Conservation (phyloP, 2,888 invertebrate genomes). For the Sesia apiformis region DNA sequence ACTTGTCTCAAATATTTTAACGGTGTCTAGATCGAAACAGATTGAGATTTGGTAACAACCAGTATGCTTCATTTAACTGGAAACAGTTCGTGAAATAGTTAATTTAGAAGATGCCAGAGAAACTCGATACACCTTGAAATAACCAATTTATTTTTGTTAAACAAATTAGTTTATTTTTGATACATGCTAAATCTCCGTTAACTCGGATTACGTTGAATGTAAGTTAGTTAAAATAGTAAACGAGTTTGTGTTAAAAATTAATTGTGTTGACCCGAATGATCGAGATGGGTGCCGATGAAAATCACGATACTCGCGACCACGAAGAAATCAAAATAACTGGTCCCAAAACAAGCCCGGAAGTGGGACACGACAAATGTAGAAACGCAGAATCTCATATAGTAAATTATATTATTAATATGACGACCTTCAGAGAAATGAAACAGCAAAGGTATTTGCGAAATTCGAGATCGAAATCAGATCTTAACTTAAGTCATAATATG, state of each 20-base stretch:
- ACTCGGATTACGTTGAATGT: not conserved
- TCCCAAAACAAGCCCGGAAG: slow-evolving; percentile 45
- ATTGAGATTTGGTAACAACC: not conserved
- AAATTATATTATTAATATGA: not conserved
- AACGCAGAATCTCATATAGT: slow-evolving; percentile 36
- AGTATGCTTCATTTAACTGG: no score
- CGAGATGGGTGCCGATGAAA: slow-evolving; percentile 23
- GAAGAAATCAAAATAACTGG: slow-evolving; percentile 47
- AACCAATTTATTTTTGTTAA: no score
- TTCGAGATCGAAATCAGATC: not conserved
- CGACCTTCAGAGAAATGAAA: slow-evolving; percentile 45
- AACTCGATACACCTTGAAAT: no score
- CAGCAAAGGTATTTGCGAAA: not conserved
- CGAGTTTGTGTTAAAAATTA: slow-evolving; percentile 20
- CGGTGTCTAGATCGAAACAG: not conserved
- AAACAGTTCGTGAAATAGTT: no score
- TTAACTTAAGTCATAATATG: not conserved
- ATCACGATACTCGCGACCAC: slow-evolving; percentile 36
- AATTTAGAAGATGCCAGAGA: no score
- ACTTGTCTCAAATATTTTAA: not conserved
- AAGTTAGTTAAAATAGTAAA: not conserved
- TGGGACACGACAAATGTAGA: slow-evolving; percentile 45
- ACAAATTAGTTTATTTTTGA: no score
- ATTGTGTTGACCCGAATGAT: slow-evolving; percentile 52
- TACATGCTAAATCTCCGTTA: not conserved